phyloP scores from a whole-genome alignment of 2,888 invertebrate genomes.

The Bimastos eiseni region DNA sequence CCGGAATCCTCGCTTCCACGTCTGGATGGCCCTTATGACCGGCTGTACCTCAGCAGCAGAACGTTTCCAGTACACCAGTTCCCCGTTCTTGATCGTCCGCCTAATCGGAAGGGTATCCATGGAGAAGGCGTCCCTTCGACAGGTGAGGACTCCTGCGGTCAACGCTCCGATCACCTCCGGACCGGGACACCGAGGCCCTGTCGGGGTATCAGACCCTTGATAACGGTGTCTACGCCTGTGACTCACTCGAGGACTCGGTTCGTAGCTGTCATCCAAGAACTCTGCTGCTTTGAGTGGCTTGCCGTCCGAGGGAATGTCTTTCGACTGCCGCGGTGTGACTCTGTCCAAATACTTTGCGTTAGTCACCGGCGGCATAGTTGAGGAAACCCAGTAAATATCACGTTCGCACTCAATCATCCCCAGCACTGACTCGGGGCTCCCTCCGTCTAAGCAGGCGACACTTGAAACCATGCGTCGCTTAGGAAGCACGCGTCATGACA shows the following conservation, averaged over 20 bases:
- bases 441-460: not conserved
- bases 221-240: not conserved
- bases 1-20: slow-evolving; percentile 15
- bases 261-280: not conserved
- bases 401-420: not conserved
- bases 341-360: not conserved
- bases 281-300: not conserved
- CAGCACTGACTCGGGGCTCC: not conserved
- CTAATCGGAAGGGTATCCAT: slow-evolving; percentile 9
- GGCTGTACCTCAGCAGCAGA: not conserved
- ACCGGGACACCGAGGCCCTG: not conserved
- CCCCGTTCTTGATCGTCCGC: not conserved
- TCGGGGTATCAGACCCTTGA: not conserved
- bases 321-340: not conserved
- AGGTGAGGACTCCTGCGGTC: not conserved
- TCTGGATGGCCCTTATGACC: slow-evolving; percentile 17
- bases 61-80: slow-evolving; percentile 13
- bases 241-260: not conserved
- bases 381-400: not conserved
- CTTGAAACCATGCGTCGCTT: not conserved
- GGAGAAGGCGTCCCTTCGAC: not conserved
- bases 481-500: not conserved
- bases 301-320: not conserved
- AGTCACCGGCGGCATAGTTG: not conserved
- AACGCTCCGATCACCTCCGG: slow-evolving; percentile 4